A percentile compares a stretch with the other conserved stretches of the same genome.
Evolutionary conservation across 2,797 vertebrate species (phyloP).

Genomic region (Apogon talboti): DNA sequence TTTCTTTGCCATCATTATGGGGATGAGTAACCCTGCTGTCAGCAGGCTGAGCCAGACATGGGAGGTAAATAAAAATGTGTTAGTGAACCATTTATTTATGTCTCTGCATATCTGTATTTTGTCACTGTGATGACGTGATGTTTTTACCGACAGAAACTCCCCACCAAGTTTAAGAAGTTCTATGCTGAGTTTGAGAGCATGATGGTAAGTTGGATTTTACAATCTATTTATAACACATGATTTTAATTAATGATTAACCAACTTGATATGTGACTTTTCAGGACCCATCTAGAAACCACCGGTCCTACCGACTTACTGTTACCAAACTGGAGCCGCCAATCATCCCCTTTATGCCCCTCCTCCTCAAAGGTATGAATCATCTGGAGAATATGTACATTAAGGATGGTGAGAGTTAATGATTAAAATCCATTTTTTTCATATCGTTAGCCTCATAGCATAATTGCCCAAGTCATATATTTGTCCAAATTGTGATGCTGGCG

Average conservation of each 20-base stretch:
- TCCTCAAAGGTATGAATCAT: conserved; percentile 92
- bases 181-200: conserved; percentile 98
- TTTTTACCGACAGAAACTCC: conserved; percentile 92
- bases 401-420: too few relatives aligned
- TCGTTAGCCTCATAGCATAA: too few relatives aligned
- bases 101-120: too few relatives aligned
- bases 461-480: too few relatives aligned
- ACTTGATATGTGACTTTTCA: conserved; percentile 62
- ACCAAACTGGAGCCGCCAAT: conserved; percentile 96
- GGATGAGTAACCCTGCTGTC: conserved; percentile 97
- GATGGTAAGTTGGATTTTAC: conserved; percentile 87
- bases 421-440: too few relatives aligned
- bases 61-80: conserved; percentile 87
- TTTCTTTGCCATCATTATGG: conserved; percentile 98
- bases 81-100: not conserved
- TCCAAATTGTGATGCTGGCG: too few relatives aligned
- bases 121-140: conserved; percentile 34
- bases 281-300: conserved; percentile 98
- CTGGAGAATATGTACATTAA: too few relatives aligned
- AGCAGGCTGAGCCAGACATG: conserved; percentile 94
- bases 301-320: conserved; percentile 93
- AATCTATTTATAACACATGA: not conserved
- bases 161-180: conserved; percentile 99
- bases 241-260: conserved; percentile 4
- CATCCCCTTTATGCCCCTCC: conserved; percentile 98